These are phyloP conservation scores for Narcine bancroftii DNA, from an alignment of 2,113 vertebrate species.

Conservation along the genomic window DNA sequence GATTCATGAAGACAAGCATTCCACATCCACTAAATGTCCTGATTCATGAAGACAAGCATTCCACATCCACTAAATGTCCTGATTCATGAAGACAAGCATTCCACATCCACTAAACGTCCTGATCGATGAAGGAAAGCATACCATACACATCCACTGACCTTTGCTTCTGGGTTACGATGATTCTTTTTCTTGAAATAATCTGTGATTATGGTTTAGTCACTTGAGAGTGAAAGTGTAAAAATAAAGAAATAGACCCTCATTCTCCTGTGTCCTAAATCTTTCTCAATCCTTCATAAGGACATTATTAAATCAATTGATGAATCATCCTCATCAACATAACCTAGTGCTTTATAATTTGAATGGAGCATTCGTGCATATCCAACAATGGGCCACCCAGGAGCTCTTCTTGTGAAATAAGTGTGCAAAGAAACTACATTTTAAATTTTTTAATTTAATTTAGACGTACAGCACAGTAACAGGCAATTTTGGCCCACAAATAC, in stretches of 20 bases:
- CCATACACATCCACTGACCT: too few species aligned
- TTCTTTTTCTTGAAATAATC: neutral
- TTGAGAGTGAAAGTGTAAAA: neutral
- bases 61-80: too few species aligned
- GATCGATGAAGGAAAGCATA: too few species aligned
- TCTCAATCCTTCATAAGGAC: neutral
- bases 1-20: too few species aligned
- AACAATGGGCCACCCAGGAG: neutral
- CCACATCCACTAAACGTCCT: too few species aligned
- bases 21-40: too few species aligned
- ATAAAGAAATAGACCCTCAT: neutral
- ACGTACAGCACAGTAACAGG: too few species aligned
- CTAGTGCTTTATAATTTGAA: too few species aligned
- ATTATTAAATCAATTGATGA: neutral
- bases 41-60: too few species aligned
- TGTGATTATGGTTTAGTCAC: neutral
- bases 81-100: too few species aligned
- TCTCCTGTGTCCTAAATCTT: neutral
- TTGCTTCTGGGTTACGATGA: neutral
- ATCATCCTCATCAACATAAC: neutral
- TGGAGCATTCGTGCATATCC: neutral
- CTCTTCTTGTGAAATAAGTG: neutral
- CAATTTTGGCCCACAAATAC: too few species aligned
- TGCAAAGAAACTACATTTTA: neutral
- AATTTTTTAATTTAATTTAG: too few species aligned